Evolutionary conservation across 2,113 vertebrate genomes (phyloP).

Genomic region (Upupa epops): DNA sequence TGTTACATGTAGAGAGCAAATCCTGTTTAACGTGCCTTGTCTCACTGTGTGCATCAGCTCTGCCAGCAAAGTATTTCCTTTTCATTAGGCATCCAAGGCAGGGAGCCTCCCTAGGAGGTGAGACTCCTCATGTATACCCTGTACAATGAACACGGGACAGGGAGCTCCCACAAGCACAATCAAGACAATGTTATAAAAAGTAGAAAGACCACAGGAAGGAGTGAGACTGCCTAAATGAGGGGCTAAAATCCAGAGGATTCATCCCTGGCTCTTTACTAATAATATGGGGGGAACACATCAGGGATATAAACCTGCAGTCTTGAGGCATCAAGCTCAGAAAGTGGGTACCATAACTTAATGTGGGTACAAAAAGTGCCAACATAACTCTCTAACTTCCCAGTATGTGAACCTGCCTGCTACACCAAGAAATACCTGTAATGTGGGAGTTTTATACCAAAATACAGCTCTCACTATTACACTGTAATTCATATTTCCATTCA

Average conservation of each 20-base stretch:
- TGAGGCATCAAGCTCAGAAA: background rate
- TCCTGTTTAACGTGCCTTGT: background rate
- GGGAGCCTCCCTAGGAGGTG: background rate
- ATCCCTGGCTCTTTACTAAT: background rate
- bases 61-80: background rate
- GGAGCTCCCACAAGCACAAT: background rate
- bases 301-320: background rate
- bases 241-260: background rate
- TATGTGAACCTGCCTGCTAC: background rate
- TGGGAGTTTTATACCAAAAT: background rate
- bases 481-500: background rate
- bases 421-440: background rate
- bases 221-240: background rate
- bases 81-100: fast-evolving
- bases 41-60: background rate
- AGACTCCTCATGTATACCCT: fast-evolving
- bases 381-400: background rate
- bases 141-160: background rate
- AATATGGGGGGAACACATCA: background rate
- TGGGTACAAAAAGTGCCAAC: background rate
- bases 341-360: background rate
- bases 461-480: background rate
- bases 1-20: background rate
- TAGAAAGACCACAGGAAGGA: background rate
- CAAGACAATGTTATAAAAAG: background rate